Evolutionary conservation across 1,140 invertebrate species (phyloP), one percentile per base, ranked within the genome.

Genomic region (Zaprionus lachaisei): DNA sequence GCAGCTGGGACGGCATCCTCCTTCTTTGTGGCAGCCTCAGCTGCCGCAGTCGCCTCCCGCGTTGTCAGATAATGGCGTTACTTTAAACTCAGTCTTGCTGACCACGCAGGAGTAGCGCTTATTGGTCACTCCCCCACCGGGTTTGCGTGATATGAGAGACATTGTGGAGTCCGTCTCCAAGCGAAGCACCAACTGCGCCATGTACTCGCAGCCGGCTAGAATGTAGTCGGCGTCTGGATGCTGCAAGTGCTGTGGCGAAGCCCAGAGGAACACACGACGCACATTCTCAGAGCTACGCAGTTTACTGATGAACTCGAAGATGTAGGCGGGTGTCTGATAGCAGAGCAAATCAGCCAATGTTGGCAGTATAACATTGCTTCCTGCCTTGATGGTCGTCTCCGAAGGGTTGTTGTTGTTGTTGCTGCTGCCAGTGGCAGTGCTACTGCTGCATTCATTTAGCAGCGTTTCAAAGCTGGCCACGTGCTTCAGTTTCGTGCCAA

Each of bases 211-310:
- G 6, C 81, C 91, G 1, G 84, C 79, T 4, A 93, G 38, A 6
- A 92, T 72, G 57, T 87, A 91, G 7, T 70, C 66, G 4, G 72
- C 76, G 49, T 81, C 66, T 5, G 78, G 54, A 63, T 93, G 78
- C 34, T 78, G 77, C 24, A 87, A n/a, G 34, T 85, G 61, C 5
- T 66, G 58, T 0, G 80, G 81, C 2, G 92, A 82, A 1, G 78
- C 81, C 92, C 92, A 93, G 4, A 91, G 49, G 38, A 92, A 92
- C 1, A 91, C 63, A 2, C 92, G 87, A 26, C 82, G 79, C 31
- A 92, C 85, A n/a, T 92, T 58, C 15, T 81, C 72, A 14, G 56
- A 85, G 4, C 72, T 75, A 24, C 83, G 91, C 37, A 93, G 60
- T 22, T 79, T 77, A 11, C 92, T 81, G 0, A 93, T 26, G 24